Percentiles rank a stretch among this genome's conserved stretches.
phyloP scores from a whole-genome alignment of 2,113 vertebrate species.

The Mus spicilegus region DNA sequence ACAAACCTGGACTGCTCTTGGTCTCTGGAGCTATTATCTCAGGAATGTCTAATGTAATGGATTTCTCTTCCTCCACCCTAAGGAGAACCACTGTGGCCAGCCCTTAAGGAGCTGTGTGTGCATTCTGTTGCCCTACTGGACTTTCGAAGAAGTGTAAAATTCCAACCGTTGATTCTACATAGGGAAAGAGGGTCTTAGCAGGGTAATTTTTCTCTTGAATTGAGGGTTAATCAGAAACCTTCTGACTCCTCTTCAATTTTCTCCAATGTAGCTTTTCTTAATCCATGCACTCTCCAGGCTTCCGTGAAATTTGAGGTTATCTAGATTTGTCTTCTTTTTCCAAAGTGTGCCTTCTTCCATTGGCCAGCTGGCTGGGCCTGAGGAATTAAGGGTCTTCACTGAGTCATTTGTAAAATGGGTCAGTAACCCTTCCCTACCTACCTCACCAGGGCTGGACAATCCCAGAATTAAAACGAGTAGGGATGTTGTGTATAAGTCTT shows the following conservation, averaged over 20 bases:
- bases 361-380: neutral
- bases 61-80: conserved; percentile 34
- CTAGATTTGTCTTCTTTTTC: neutral
- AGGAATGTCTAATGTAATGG: conserved; percentile 59
- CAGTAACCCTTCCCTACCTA: neutral
- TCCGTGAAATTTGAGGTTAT: neutral
- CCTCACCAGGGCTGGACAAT: neutral
- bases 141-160: conserved; percentile 51
- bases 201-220: conserved; percentile 32
- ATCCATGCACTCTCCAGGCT: neutral
- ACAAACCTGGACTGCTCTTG: conserved; percentile 7
- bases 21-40: conserved; percentile 56
- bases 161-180: conserved; percentile 1
- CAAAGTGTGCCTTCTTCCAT: neutral
- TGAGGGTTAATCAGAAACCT: conserved; percentile 14
- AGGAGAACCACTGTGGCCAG: conserved; percentile 8
- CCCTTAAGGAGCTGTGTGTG: neutral
- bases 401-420: neutral
- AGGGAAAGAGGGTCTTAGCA: conserved; percentile 37
- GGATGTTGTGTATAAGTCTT: neutral
- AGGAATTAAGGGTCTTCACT: neutral
- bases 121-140: conserved; percentile 27
- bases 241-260: neutral
- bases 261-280: neutral
- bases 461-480: neutral